Percentiles rank a stretch among this genome's conserved stretches.
phyloP scores from a whole-genome alignment of 2,888 invertebrate genomes.

The Lysandra bellargus region DNA sequence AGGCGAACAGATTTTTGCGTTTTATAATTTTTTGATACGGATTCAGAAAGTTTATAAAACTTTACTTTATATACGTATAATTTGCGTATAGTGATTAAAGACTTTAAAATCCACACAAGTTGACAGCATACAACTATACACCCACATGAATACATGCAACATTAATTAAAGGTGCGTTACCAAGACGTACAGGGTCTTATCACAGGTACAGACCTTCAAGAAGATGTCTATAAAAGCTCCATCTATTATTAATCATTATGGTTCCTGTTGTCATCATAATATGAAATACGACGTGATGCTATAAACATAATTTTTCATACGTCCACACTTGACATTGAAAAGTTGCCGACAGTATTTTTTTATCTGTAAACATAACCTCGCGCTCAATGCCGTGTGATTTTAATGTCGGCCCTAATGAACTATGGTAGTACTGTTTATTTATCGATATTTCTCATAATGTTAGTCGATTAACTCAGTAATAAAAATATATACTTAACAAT shows the following conservation, averaged over 20 bases:
- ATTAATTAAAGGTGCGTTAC: background rate
- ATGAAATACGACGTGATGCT: constrained; percentile 26
- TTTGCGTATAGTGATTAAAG: background rate
- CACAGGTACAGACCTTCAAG: background rate
- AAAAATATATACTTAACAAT: background rate
- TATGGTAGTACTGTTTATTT: constrained; percentile 7
- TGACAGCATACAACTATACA: background rate
- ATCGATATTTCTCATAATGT: background rate
- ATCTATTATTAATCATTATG: background rate
- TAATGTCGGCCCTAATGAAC: constrained; percentile 34
- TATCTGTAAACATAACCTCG: constrained; percentile 47
- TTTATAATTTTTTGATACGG: too few relatives aligned
- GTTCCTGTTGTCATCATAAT: constrained; percentile 25
- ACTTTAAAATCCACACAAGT: background rate
- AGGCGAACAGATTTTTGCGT: background rate
- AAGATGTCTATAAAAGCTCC: background rate
- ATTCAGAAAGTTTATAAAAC: too few relatives aligned
- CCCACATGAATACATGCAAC: background rate
- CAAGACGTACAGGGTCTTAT: too few relatives aligned
- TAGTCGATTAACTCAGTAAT: background rate
- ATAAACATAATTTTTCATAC: constrained; percentile 33
- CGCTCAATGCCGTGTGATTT: constrained; percentile 47
- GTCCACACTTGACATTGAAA: constrained; percentile 44
- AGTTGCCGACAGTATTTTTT: constrained; percentile 44
- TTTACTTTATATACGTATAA: too few relatives aligned